Evolutionary conservation across 2,113 vertebrate species (phyloP).

Genomic region (Nycticryphes semicollaris): DNA sequence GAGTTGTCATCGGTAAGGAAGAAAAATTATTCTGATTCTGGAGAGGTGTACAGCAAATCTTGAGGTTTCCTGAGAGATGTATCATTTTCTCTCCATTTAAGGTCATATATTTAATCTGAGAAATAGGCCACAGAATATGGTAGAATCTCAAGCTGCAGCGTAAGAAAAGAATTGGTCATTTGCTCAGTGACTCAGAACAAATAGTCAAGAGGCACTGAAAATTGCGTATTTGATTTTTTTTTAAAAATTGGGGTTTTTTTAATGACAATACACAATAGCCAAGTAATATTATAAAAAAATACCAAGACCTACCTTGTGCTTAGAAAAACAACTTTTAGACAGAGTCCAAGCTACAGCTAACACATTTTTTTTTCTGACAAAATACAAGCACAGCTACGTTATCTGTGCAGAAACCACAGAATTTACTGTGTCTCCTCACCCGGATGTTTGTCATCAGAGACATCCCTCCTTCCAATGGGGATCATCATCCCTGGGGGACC

Average conservation of each 20-base stretch:
- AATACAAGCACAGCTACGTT: background rate
- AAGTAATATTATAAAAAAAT: background rate
- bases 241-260: no score
- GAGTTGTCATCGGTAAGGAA: constrained; percentile 43
- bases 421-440: background rate
- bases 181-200: background rate
- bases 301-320: background rate
- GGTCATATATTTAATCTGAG: constrained; percentile 37
- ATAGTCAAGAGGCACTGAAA: background rate
- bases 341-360: background rate
- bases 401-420: background rate
- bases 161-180: background rate
- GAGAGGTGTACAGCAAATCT: constrained; percentile 35
- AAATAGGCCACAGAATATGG: background rate
- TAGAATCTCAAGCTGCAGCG: background rate
- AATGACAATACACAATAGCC: background rate
- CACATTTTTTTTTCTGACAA: background rate
- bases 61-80: constrained; percentile 46
- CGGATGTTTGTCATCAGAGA: background rate
- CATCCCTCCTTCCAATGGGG: background rate
- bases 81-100: constrained; percentile 14
- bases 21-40: constrained; percentile 66
- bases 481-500: background rate
- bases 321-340: background rate
- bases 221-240: background rate